Base-by-base conservation (phyloP, 1,140 invertebrate species). In the Lerema accius region DNA sequence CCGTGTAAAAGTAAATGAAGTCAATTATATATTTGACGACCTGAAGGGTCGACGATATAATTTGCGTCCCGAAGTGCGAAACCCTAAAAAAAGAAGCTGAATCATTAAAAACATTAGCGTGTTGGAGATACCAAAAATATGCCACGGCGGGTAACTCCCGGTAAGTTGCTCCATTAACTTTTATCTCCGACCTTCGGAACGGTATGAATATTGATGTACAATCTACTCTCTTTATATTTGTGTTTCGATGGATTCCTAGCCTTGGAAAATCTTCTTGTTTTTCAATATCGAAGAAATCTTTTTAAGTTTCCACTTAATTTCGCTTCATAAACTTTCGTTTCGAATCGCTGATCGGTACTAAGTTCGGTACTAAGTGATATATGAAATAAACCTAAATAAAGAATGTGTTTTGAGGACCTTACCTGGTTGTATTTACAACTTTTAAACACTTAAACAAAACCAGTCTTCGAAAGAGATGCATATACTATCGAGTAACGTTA, bases 141-240 rank as follows among this genome's bases (percentile, higher is more conserved):
- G 69, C 69, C 48, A 39, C 60, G 66, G 49, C 67, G 78, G 76
- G 71, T 78, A 75, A 80, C 78, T 78, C 70, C 68, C 50, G 73
- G 77, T 78, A 78, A 78, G 76, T 82, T 82, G 78, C 67, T 39
- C 76, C 80, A 82, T 82, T 82, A 82, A 82, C 70, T 82, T 82
- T 82, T 80, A 80, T 80, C 80, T 80, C 51, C 62, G 64, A 37
- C 79, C 74, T 43, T 35, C 61, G 65, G 53, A 53, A 63, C 63
- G 28, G 56, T 62, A 71, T 69, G 65, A 69, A 66, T 69, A 55
- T 66, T 45, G 40, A 58, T 58, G 23, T 56, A 55, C 37, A 45
- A 6, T 13, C 2, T 26, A 9, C 19, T 19, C 11, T 11, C 4
- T 28, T 9, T 42, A 42, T 26, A 55, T 42, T 40, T n/a, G 45